Percentiles rank a stretch among this genome's conserved stretches.
Evolutionary conservation across 2,888 invertebrate genomes (phyloP).

Genomic region (Chydorus sphaericus): DNA sequence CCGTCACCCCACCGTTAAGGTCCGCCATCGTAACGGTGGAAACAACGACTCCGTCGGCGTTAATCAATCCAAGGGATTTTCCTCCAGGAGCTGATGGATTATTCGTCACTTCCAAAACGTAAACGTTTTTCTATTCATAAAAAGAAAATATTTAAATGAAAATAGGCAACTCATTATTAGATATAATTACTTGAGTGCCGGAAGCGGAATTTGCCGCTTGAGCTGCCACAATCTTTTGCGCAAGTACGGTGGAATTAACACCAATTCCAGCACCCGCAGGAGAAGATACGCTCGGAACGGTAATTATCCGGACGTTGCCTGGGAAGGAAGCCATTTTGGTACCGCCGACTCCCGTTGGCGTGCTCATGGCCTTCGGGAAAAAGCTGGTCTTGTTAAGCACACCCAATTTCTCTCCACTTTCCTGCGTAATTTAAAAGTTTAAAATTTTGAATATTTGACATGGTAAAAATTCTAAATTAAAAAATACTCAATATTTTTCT

Average conservation of each 20-base stretch:
- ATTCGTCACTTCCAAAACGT: neutral
- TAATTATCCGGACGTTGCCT: slow-evolving; percentile 7
- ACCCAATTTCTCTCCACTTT: too few relatives aligned
- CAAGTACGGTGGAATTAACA: neutral
- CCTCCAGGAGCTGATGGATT: too few relatives aligned
- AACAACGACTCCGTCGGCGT: too few relatives aligned
- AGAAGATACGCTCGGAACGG: neutral
- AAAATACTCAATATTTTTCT: neutral
- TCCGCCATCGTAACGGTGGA: too few relatives aligned
- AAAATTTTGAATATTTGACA: neutral
- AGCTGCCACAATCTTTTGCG: neutral
- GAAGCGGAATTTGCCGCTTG: neutral
- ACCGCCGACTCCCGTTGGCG: neutral
- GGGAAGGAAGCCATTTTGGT: neutral
- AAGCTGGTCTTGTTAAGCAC: neutral
- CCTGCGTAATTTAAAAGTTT: neutral
- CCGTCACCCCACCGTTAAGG: too few relatives aligned
- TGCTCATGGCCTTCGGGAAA: slow-evolving; percentile 4
- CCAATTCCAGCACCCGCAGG: neutral
- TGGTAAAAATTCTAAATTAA: neutral
- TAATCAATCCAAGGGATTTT: too few relatives aligned
- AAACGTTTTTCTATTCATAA: neutral
- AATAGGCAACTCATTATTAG: too few relatives aligned
- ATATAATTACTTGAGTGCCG: neutral
- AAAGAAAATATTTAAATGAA: too few relatives aligned